Conservation (phyloP, 37 sponge, comb jelly and placozoan genomes). For the Oscarella lobularis region DNA sequence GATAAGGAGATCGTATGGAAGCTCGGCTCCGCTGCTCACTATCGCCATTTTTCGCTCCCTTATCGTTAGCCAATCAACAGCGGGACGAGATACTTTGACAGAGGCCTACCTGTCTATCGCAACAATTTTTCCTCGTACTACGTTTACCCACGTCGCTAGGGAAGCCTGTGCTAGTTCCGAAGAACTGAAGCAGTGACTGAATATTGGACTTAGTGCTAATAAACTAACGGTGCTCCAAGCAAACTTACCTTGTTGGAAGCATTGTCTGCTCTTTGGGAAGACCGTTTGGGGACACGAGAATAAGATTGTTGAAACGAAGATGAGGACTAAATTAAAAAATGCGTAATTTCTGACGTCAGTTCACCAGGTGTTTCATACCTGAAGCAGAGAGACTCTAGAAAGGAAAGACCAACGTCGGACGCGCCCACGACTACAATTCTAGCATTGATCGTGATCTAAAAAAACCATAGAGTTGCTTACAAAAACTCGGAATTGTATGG, state of each 20-base stretch:
- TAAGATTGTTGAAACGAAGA: conserved; percentile 83
- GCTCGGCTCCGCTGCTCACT: not conserved
- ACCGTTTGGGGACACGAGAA: conserved; percentile 68
- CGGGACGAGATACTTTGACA: too few species aligned
- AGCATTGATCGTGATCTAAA: conserved; percentile 62
- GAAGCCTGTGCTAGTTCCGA: too few species aligned
- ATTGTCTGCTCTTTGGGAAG: conserved; percentile 17
- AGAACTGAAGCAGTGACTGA: too few species aligned
- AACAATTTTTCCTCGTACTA: not conserved
- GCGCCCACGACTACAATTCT: conserved; percentile 91
- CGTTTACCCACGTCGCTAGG: not conserved
- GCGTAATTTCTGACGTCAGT: too few species aligned
- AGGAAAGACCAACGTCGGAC: conserved; percentile 65
- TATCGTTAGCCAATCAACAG: too few species aligned
- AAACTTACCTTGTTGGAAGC: not conserved
- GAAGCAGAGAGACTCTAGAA: conserved; percentile 51
- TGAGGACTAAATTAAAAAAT: conserved; percentile 50
- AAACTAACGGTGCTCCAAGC: too few species aligned
- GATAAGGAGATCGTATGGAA: conserved; percentile 8
- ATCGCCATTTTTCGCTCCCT: conserved; percentile 2
- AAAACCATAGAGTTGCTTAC: too few species aligned
- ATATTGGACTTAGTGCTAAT: too few species aligned
- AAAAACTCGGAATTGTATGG: too few species aligned
- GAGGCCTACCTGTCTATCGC: not conserved
- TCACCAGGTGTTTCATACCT: too few species aligned